Base-by-base conservation (phyloP, 2,113 vertebrate genomes). In the Poeciliopsis retropinna region DNA sequence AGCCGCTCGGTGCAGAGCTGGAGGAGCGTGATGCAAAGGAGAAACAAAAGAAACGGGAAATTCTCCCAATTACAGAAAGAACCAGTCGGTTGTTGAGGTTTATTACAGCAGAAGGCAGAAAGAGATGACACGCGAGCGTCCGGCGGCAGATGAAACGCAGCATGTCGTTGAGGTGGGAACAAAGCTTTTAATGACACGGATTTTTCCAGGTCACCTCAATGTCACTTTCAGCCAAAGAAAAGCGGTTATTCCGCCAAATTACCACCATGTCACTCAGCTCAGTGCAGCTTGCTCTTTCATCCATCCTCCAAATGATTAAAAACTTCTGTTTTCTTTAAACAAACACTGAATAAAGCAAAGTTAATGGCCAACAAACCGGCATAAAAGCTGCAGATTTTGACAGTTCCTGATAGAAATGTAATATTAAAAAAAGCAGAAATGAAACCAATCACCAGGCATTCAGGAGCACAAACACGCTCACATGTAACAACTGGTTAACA, bases 181-280 rank as follows among this genome's bases (percentile, higher is more conserved):
- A 79, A 72, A 78, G 84, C 85, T 67, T 88, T 89, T 89, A 89
- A 92, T 81, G 65, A 86, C 72, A 80, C 32, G 19, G 61, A 85
- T 84, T 90, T 75, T 90, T 91, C 85, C 72, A 80, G 91, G 87
- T 94, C 92, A 85, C 62, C 41, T 75, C 78, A 84, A 83, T 83
- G 90, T 92, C 77, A 70, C 69, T 60, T 69, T 73, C 75, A 72
- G 77, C 67, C 76, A 31, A 64, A 64, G 37, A 72, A 72, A 30
- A 37, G 34, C 66, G 64, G 72, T 67, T 64, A 75, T 81, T 75
- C 66, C 80, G 73, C 61, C 66, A 81, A 85, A 87, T 83, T 29
- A 86, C 80, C 61, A 3, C 3, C 11, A 30, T 14, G 76, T 79
- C 85, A 64, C 39, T 13, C 2, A 76, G 60, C 31, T 70, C n/a